Base-by-base conservation (phyloP, 2,797 vertebrate genomes). In the Lemur catta region DNA sequence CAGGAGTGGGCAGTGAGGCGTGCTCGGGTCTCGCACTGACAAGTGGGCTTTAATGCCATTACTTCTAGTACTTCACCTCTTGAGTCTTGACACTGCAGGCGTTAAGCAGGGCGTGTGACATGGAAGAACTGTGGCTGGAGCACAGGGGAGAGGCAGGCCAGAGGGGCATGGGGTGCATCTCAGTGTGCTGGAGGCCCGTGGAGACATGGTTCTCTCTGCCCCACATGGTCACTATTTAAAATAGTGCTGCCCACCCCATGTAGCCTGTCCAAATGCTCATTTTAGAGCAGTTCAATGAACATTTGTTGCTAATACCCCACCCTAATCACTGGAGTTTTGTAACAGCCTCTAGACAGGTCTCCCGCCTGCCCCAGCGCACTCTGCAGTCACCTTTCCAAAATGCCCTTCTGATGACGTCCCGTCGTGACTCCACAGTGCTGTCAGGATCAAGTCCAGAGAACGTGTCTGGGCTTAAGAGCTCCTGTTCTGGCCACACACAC, bases 161-260 rank as follows among this genome's bases (percentile, higher is more conserved):
- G 10, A 15, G 75, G 22, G 18, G 38, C 20, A 1, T 1, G 33
- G 26, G 11, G 24, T 18, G 4, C 38, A 14, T 13, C 55, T n/a
- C 7, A 15, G 55, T 35, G 63, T 28, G 7, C 11, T 8, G 30
- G 80, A 78, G 41, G 43, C 63, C 30, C 3, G 11, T 30, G 67
- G 84, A 57, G 35, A 26, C 50, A 2, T 1, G 0, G 26, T 52
- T 52, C 74, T 46, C 2, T 2, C 0, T 30, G 55, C 57, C 59
- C 59, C 4, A 0, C 43, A 7, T 1, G 3, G 48, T 78, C 28
- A 20, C 72, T 69, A 9, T 35, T 17, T 57, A 38, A 14, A n/a
- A 67, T 22, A 82, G 4, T 26, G 9, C 55, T 0, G 0, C 48
- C 84, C 46, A 11, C 6, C n/a, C 1, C 1, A 14, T 43, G 14